Evolutionary conservation across 2,113 vertebrate species (phyloP).

Genomic region (Clinocottus analis): DNA sequence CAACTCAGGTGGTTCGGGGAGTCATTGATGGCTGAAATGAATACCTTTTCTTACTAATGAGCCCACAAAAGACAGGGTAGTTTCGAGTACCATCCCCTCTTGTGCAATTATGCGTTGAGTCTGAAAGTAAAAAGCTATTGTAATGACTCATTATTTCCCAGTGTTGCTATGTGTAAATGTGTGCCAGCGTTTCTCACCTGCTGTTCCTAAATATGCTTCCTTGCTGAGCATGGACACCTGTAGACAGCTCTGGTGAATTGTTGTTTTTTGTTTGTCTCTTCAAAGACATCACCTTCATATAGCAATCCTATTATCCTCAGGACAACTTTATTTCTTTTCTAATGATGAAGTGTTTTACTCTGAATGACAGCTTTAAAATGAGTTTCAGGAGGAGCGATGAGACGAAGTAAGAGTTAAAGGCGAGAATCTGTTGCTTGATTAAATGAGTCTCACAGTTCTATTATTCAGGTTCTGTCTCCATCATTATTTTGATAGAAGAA

Average conservation of each 20-base stretch:
- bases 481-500: conserved; percentile 47
- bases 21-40: conserved; percentile 51
- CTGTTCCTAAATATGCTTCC: conserved; percentile 22
- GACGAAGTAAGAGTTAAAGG: conserved; percentile 32
- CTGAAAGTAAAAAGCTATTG: conserved; percentile 55
- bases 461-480: conserved; percentile 50
- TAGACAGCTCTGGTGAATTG: not conserved
- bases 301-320: not conserved
- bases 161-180: conserved; percentile 35
- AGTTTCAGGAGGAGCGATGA: conserved; percentile 32
- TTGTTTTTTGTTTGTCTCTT: conserved; percentile 22
- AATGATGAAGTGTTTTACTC: conserved; percentile 14
- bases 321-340: conserved; percentile 15
- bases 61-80: conserved; percentile 65
- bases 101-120: conserved; percentile 64
- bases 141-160: conserved; percentile 45
- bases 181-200: conserved; percentile 22
- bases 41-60: conserved; percentile 61
- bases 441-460: conserved; percentile 38
- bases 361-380: conserved; percentile 61
- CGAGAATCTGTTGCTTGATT: conserved; percentile 35
- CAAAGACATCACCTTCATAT: conserved; percentile 15
- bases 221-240: conserved; percentile 23
- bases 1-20: conserved; percentile 32
- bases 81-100: conserved; percentile 54